Evolutionary conservation across 2,113 vertebrate genomes (phyloP).

Genomic region (Planiliza haematocheilus): DNA sequence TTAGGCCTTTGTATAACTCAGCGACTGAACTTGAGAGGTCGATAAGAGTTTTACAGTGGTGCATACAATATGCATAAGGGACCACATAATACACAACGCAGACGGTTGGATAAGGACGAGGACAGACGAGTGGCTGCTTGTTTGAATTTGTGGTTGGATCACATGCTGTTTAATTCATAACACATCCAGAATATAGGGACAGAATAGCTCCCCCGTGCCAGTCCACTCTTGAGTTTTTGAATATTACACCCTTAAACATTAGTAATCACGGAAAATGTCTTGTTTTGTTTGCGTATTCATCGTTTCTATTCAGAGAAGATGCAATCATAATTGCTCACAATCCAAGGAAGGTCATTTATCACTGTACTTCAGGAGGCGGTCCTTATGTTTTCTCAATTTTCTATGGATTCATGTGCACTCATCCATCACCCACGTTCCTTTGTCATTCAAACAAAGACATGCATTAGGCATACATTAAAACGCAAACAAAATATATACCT

Average conservation of each 20-base stretch:
- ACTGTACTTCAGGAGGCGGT: neutral
- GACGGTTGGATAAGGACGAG: slow-evolving; percentile 26
- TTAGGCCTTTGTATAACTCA: slow-evolving; percentile 32
- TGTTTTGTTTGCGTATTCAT: too few relatives aligned
- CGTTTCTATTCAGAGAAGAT: neutral
- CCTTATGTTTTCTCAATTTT: neutral
- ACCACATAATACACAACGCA: slow-evolving; percentile 29
- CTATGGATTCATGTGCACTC: neutral
- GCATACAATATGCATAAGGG: slow-evolving; percentile 45
- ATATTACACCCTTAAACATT: too few relatives aligned
- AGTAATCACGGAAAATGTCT: too few relatives aligned
- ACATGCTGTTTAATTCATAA: neutral
- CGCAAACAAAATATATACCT: too few relatives aligned
- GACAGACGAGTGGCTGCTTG: neutral
- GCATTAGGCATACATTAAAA: neutral
- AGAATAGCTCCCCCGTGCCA: too few relatives aligned
- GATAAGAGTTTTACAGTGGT: slow-evolving; percentile 37
- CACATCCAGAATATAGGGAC: too few relatives aligned
- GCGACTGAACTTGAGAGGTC: slow-evolving; percentile 55
- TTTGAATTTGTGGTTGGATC: slow-evolving; percentile 25
- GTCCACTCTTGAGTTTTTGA: too few relatives aligned
- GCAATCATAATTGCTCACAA: neutral
- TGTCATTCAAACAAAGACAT: neutral
- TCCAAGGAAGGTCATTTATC: neutral
- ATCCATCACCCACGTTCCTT: neutral